Evolutionary conservation across 2,113 vertebrate species (phyloP), one percentile per base, ranked within the genome.

Genomic region (Psephotus haematonotus): DNA sequence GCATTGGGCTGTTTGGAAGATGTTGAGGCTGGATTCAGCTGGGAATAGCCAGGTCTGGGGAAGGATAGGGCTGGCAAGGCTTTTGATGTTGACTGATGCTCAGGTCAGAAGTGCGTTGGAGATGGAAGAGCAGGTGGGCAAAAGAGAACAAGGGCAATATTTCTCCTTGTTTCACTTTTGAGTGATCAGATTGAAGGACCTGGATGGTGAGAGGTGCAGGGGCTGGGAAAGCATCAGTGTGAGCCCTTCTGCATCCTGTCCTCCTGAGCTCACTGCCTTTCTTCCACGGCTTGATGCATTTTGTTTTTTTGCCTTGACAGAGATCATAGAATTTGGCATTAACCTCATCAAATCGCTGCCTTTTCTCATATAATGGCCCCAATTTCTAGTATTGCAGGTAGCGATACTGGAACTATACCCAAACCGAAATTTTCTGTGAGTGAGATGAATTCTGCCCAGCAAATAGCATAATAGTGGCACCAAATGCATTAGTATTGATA

Each of bases 401-500:
- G 92, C 2, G 63, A 16, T 83, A 12, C 86, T 68, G 89, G 72
- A 95, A 84, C 90, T 93, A 0, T 43, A 82, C 81, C 83, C 77
- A 69, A 85, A 84, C 76, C 5, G 16, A 69, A 57, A 78, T 96
- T 68, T 72, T 75, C 84, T 74, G 4, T 50, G 89, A n/a, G 35
- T 17, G 76, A 55, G 37, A 47, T 4, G 75, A 71, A 93, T 96
- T 93, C 80, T 91, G 71, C 82, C 55, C 0, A 1, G 57, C 78
- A 92, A 88, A 92, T n/a, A 53, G 72, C 74, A 41, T 86, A 77
- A 92, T 63, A 77, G 88, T 33, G 90, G 70, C 67, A 86, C 76
- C 91, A 75, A 74, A 82, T 53, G 69, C 18, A 25, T 95, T 94
- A 74, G 91, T 92, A 94, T 94, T 29, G 92, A 92, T 85, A 95